phyloP scores from a whole-genome alignment of 1,140 invertebrate species.

The Trichonephila clavipes region DNA sequence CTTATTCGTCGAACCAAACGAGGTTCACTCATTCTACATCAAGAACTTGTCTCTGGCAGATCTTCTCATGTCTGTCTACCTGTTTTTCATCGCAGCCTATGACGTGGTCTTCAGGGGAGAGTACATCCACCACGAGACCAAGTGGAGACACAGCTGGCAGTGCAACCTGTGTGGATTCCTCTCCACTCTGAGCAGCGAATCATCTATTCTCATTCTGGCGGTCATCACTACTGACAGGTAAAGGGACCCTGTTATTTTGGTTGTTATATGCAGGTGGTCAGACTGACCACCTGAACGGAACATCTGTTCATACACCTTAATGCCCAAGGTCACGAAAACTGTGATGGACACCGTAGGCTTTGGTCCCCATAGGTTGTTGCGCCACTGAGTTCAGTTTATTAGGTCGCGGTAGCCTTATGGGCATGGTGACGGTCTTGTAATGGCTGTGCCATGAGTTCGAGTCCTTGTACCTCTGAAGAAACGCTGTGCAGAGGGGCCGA shows the following conservation, averaged over 20 bases:
- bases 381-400: too few species aligned
- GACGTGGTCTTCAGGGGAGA: slow-evolving; percentile 85
- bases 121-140: slow-evolving; percentile 84
- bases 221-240: slow-evolving; percentile 88
- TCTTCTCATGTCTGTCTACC: slow-evolving; percentile 89
- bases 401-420: too few species aligned
- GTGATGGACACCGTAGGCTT: too few species aligned
- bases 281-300: too few species aligned
- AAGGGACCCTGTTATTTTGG: slow-evolving; percentile 45
- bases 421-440: too few species aligned
- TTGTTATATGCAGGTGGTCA: too few species aligned
- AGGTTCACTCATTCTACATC: slow-evolving; percentile 84
- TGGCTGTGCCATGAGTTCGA: too few species aligned
- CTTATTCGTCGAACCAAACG: slow-evolving; percentile 81
- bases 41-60: slow-evolving; percentile 90
- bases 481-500: too few species aligned
- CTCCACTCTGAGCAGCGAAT: slow-evolving; percentile 80
- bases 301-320: too few species aligned
- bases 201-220: slow-evolving; percentile 87
- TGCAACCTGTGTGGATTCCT: slow-evolving; percentile 86
- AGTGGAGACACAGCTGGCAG: slow-evolving; percentile 87
- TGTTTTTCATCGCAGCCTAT: slow-evolving; percentile 86
- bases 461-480: too few species aligned
- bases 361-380: too few species aligned
- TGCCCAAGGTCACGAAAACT: too few species aligned